These are phyloP conservation scores for Pagrus major DNA, from an alignment of 2,113 vertebrate genomes.

Conservation along the genomic window DNA sequence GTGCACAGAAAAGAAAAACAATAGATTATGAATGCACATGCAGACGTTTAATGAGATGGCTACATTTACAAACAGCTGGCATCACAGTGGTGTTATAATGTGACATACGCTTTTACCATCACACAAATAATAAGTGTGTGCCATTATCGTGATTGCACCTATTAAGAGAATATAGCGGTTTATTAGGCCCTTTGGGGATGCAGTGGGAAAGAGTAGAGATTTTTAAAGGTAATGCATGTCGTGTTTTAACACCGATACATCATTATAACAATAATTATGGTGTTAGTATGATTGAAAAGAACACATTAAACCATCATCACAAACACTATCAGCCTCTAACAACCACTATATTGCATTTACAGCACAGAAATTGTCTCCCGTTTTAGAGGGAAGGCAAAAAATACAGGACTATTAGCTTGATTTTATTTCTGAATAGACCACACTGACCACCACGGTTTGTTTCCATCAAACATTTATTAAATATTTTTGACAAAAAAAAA, in stretches of 20 bases:
- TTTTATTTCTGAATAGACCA: not conserved
- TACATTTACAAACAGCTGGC: conserved; percentile 34
- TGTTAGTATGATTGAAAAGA: not conserved
- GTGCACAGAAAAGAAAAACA: not conserved
- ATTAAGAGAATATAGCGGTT: conserved; percentile 29
- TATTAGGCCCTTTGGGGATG: conserved; percentile 26
- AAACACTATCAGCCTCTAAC: not conserved
- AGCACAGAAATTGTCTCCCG: not conserved
- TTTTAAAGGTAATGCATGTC: not conserved
- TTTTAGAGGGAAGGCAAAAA: not conserved
- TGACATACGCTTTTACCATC: conserved; percentile 22
- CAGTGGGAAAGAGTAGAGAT: not conserved
- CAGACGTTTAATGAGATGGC: conserved; percentile 3
- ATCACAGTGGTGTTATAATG: conserved; percentile 3
- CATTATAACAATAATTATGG: not conserved
- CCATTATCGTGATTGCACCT: conserved; percentile 28
- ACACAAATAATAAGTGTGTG: conserved; percentile 8
- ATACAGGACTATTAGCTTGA: not conserved
- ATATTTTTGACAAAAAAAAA: too few relatives aligned
- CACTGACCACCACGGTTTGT: not conserved
- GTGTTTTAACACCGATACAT: not conserved
- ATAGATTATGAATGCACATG: not conserved
- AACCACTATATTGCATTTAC: not conserved
- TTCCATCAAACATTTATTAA: not conserved
- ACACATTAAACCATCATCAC: not conserved